These are phyloP conservation scores for Apus apus DNA, from an alignment of 2,113 vertebrate genomes.

Conservation along the genomic window DNA sequence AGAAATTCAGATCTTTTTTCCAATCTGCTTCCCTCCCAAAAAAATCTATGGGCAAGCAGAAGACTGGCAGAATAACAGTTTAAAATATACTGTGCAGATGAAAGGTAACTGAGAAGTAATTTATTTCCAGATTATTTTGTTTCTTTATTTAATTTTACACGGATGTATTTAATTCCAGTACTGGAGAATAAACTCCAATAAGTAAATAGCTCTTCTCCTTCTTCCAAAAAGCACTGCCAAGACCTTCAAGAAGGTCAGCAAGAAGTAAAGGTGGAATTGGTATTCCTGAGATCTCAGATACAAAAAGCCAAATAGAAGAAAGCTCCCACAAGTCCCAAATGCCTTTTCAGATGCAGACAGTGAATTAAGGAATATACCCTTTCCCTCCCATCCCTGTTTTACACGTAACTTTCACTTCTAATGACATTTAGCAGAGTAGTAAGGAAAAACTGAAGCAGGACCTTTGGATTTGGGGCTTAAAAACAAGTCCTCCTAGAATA, in stretches of 20 bases:
- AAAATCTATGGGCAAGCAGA: not conserved
- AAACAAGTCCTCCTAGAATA: not conserved
- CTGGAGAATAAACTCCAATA: not conserved
- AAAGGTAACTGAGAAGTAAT: not conserved
- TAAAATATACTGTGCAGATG: not conserved
- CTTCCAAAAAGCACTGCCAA: not conserved
- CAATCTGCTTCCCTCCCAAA: not conserved
- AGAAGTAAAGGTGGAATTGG: not conserved
- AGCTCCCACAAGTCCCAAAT: not conserved
- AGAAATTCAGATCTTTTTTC: not conserved
- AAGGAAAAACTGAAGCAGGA: not conserved
- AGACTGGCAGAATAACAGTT: not conserved
- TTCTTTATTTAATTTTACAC: not conserved
- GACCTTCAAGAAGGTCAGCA: not conserved
- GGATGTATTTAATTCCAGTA: not conserved
- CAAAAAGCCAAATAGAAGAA: not conserved
- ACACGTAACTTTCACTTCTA: not conserved
- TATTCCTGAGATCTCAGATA: not conserved
- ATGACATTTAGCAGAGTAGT: not conserved
- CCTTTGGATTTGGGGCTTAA: not conserved
- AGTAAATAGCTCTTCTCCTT: not conserved
- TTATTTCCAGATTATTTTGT: not conserved
- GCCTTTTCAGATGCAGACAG: not conserved
- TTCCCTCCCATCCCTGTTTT: not conserved
- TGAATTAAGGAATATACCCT: not conserved